Conservation (phyloP, 2,797 vertebrate species). For the Otus scops region DNA sequence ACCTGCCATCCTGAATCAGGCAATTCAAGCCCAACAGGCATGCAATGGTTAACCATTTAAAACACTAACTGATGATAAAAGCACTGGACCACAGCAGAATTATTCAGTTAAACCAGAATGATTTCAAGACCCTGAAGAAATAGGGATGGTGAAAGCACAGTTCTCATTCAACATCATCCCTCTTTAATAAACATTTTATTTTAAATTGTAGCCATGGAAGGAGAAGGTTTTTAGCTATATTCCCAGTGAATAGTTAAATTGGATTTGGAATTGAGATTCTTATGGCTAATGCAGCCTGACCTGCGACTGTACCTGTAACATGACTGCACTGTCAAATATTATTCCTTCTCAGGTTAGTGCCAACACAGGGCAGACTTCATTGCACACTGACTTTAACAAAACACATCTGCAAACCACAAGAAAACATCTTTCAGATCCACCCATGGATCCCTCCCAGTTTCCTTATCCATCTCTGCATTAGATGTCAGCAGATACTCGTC, state of each 20-base stretch:
- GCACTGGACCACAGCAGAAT: neutral
- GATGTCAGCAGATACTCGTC: neutral
- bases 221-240: neutral
- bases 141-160: neutral
- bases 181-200: neutral
- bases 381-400: neutral
- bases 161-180: neutral
- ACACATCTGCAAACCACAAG: neutral
- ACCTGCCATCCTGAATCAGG: neutral
- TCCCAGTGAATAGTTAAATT: neutral
- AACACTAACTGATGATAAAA: neutral
- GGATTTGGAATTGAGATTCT: neutral
- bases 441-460: neutral
- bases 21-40: neutral
- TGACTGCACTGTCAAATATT: neutral
- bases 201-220: neutral
- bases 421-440: neutral
- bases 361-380: neutral
- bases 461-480: neutral
- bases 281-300: neutral
- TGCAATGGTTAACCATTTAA: neutral
- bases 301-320: neutral
- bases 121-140: neutral
- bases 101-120: neutral
- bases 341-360: neutral